phyloP scores from a whole-genome alignment of 2,797 vertebrate genomes.

The Bovichtus variegatus region DNA sequence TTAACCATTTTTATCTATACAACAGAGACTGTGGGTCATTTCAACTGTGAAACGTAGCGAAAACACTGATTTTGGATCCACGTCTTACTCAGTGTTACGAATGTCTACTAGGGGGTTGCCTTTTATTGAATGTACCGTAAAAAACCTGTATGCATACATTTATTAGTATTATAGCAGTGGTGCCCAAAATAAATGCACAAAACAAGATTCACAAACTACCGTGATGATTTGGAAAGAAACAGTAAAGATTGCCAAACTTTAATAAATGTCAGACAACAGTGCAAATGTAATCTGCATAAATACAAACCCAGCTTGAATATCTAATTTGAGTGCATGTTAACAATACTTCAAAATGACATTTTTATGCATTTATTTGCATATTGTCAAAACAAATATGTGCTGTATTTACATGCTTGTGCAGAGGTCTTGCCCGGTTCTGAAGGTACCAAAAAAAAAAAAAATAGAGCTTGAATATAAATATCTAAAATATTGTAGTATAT shows the following conservation, averaged over 20 bases:
- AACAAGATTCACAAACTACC: not conserved
- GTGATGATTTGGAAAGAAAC: not conserved
- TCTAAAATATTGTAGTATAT: not conserved
- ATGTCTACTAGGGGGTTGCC: not conserved
- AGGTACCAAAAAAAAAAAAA: not conserved
- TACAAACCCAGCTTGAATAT: not conserved
- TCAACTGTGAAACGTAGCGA: not conserved
- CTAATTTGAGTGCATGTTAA: not conserved
- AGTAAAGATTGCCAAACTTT: not conserved
- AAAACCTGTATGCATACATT: not conserved
- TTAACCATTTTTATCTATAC: too few species aligned
- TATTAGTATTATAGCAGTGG: not conserved
- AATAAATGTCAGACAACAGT: not conserved
- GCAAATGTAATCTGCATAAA: not conserved
- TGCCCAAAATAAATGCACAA: not conserved
- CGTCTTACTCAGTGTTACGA: not conserved
- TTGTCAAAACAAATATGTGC: not conserved
- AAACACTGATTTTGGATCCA: not conserved
- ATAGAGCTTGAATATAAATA: not conserved
- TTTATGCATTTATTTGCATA: not conserved
- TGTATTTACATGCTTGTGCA: not conserved
- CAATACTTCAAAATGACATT: not conserved
- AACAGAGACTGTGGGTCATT: not conserved
- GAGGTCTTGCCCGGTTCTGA: not conserved
- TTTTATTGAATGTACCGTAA: not conserved